A percentile compares a stretch with the other conserved stretches of the same genome.
Evolutionary conservation across 2,888 invertebrate genomes (phyloP).

Genomic region (Andrena bicolor): DNA sequence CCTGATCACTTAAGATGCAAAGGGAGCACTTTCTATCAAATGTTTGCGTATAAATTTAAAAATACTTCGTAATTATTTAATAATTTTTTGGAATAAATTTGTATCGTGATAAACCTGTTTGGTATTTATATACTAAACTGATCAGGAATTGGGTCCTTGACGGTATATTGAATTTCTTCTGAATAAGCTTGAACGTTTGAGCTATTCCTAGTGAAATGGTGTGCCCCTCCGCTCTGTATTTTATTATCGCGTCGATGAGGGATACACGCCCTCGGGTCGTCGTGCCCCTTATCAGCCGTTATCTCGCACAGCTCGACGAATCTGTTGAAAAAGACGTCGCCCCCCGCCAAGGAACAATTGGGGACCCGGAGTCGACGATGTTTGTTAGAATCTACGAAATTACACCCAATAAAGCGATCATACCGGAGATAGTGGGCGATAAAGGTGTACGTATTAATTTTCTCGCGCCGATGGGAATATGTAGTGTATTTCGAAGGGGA

Average conservation of each 20-base stretch:
- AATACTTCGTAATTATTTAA: too few relatives aligned
- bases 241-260: conserved; percentile 17
- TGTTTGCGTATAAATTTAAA: too few relatives aligned
- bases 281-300: conserved; percentile 19
- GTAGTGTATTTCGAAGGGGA: background rate
- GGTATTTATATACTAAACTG: too few relatives aligned
- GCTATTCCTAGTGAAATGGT: background rate
- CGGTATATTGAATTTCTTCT: background rate
- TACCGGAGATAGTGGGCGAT: too few relatives aligned
- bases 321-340: conserved; percentile 13
- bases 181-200: background rate
- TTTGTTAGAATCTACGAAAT: background rate
- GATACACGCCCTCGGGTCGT: conserved; percentile 22
- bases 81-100: too few relatives aligned
- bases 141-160: too few relatives aligned
- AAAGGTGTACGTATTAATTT: too few relatives aligned
- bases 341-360: background rate
- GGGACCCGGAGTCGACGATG: background rate
- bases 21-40: too few relatives aligned
- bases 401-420: background rate
- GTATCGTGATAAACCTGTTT: too few relatives aligned
- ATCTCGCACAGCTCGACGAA: background rate
- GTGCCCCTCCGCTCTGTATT: background rate
- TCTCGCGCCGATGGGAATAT: too few relatives aligned
- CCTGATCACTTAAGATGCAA: too few relatives aligned